phyloP scores from a whole-genome alignment of 2,888 invertebrate genomes.

The Oscheius sp. region DNA sequence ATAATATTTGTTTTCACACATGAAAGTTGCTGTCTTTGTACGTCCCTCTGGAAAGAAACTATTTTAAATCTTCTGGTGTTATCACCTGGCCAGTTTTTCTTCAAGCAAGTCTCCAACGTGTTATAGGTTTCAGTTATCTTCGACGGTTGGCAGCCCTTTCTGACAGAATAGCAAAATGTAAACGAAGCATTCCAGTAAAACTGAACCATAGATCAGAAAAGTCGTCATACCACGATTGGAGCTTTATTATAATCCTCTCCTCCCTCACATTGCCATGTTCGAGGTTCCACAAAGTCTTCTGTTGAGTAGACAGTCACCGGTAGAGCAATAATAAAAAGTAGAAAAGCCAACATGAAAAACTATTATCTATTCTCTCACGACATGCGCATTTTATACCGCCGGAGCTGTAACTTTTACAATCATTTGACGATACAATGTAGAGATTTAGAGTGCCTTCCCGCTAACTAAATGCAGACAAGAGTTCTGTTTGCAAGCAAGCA shows the following conservation, averaged over 20 bases:
- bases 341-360: neutral
- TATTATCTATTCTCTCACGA: neutral
- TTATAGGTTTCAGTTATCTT: neutral
- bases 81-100: neutral
- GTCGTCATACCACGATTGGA: slow-evolving; percentile 1
- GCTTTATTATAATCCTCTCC: slow-evolving; percentile 11
- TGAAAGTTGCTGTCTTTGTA: neutral
- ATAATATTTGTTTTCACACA: neutral
- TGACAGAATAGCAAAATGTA: neutral
- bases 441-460: no score
- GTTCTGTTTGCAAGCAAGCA: no score
- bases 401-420: neutral
- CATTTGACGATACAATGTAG: no score
- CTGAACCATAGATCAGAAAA: neutral
- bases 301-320: no score
- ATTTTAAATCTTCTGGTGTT: neutral
- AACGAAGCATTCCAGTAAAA: slow-evolving; percentile 3
- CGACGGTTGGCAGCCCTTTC: neutral
- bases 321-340: neutral
- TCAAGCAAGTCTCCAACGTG: neutral
- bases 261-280: slow-evolving; percentile 9
- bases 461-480: no score
- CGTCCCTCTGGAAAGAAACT: neutral
- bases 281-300: slow-evolving; percentile 1
- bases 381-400: neutral